Evolutionary conservation across 1,140 invertebrate genomes (phyloP).

Genomic region (Orchestia grillus): DNA sequence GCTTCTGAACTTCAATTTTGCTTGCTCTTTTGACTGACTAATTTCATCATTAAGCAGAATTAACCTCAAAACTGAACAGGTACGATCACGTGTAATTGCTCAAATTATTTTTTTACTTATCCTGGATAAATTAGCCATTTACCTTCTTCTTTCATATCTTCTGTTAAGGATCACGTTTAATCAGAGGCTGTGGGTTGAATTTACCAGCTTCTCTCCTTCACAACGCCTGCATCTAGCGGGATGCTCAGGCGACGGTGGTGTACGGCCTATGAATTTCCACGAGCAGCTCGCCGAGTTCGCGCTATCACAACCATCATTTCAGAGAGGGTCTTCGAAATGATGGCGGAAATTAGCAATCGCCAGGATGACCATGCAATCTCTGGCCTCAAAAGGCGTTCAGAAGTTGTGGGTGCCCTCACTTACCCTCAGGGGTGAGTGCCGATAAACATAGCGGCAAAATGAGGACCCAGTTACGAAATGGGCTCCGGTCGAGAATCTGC

Average conservation of each 20-base stretch:
- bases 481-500: background rate
- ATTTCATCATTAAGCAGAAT: no score
- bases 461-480: background rate
- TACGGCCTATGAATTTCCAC: background rate
- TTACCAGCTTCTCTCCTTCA: background rate
- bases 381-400: background rate
- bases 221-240: background rate
- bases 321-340: background rate
- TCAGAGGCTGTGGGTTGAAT: background rate
- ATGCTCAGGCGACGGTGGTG: background rate
- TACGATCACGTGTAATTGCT: no score
- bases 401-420: background rate
- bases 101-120: no score
- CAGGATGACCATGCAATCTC: background rate
- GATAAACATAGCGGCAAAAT: background rate
- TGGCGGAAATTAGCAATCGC: slow-evolving; percentile 6
- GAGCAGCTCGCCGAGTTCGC: background rate
- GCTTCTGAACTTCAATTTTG: no score
- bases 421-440: background rate
- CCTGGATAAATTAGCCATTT: no score
- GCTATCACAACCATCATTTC: background rate
- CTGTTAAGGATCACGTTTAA: background rate
- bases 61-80: no score
- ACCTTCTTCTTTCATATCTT: background rate
- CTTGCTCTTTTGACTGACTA: no score